phyloP scores from a whole-genome alignment of 2,113 vertebrate species.

The Tupaia chinensis region DNA sequence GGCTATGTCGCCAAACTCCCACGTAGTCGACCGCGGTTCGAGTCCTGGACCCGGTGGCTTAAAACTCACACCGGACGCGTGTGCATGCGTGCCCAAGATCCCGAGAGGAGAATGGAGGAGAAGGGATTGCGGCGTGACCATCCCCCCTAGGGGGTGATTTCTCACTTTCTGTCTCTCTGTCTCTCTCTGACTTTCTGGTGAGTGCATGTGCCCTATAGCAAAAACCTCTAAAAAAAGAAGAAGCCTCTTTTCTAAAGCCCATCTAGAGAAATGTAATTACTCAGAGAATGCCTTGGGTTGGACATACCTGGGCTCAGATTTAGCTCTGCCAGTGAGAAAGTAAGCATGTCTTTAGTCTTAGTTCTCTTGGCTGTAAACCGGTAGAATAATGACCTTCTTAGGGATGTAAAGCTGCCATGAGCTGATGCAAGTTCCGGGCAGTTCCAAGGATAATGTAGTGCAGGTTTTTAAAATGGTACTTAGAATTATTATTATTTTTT shows the following conservation, averaged over 20 bases:
- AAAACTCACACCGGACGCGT: no score
- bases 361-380: background rate
- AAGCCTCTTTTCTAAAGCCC: background rate
- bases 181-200: no score
- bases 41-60: no score
- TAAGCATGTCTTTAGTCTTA: slow-evolving; percentile 1
- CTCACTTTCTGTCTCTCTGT: no score
- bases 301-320: background rate
- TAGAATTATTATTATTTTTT: background rate
- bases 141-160: no score
- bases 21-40: no score
- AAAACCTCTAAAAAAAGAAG: background rate
- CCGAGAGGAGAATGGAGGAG: no score
- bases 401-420: background rate
- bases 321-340: background rate
- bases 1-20: no score
- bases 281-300: background rate
- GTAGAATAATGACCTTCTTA: background rate
- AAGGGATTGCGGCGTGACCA: no score
- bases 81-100: no score
- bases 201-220: no score
- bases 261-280: background rate
- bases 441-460: background rate
- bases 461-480: background rate
- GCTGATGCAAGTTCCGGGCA: background rate